These are phyloP conservation scores for Lepidochitona cinerea DNA, from an alignment of 2,888 invertebrate species.

Conservation along the genomic window DNA sequence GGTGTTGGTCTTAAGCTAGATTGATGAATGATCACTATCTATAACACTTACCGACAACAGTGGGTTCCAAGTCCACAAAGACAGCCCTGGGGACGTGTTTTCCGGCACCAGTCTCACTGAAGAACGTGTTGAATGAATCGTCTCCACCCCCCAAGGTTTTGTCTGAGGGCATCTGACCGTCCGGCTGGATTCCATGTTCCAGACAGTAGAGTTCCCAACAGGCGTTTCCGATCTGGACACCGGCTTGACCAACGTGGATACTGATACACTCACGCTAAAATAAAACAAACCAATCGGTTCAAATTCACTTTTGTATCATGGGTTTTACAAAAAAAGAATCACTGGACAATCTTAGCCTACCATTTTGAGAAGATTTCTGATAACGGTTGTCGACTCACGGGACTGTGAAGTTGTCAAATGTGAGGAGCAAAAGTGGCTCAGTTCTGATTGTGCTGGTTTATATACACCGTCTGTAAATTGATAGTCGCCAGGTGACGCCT, in stretches of 20 bases:
- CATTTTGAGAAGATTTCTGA: neutral
- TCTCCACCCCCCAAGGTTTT: neutral
- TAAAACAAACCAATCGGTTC: neutral
- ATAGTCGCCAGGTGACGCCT: neutral
- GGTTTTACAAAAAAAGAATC: neutral
- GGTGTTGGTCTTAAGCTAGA: no score
- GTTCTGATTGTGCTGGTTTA: neutral
- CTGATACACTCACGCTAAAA: constrained; percentile 72
- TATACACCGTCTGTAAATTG: neutral
- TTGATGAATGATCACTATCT: no score
- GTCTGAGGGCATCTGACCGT: neutral
- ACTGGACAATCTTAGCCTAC: neutral
- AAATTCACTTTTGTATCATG: neutral
- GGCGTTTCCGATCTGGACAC: neutral
- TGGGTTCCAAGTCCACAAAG: neutral
- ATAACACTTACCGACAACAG: neutral
- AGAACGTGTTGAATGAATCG: neutral
- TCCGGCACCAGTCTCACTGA: neutral
- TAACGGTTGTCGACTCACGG: neutral
- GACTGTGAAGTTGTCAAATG: neutral
- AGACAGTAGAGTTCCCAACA: neutral
- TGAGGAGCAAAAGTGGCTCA: no score
- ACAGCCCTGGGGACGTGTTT: constrained; percentile 29
- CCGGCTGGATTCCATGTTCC: neutral
- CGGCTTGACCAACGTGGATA: constrained; percentile 72